A percentile compares a stretch with the other conserved stretches of the same genome.
phyloP scores from a whole-genome alignment of 30 jellyfish, hydroid and myxozoan genomes.

The Nemopilema nomurai region DNA sequence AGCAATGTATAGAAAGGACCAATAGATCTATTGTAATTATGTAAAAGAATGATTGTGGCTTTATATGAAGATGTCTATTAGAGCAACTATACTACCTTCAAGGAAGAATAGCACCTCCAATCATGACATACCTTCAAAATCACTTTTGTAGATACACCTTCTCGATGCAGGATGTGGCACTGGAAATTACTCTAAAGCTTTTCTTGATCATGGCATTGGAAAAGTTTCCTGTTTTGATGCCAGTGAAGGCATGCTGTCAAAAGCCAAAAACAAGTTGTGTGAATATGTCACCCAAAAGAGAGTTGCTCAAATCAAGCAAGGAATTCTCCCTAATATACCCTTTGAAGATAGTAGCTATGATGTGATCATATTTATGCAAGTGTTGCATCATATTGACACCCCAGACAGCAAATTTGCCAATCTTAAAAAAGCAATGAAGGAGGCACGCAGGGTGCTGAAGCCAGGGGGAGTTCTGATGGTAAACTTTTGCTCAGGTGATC shows the following conservation, averaged over 20 bases:
- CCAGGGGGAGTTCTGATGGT: constrained; percentile 51
- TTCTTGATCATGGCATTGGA: constrained; percentile 62
- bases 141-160: constrained; percentile 64
- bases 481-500: constrained; percentile 11
- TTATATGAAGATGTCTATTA: no score
- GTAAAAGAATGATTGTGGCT: no score
- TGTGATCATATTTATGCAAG: constrained; percentile 66
- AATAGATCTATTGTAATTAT: no score
- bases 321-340: constrained; percentile 55
- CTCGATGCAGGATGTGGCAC: constrained; percentile 91
- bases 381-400: constrained; percentile 49
- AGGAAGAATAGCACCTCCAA: no score
- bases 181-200: constrained; percentile 73
- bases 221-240: constrained; percentile 68
- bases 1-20: no score
- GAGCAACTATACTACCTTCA: no score
- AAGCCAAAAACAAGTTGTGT: constrained; percentile 41
- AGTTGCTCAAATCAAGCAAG: constrained; percentile 46
- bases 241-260: constrained; percentile 73
- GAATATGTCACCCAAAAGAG: not conserved
- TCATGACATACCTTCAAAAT: no score
- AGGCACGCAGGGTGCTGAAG: constrained; percentile 24
- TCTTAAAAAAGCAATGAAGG: constrained; percentile 1
- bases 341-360: constrained; percentile 62
- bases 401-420: constrained; percentile 34